phyloP scores from a whole-genome alignment of 1,140 invertebrate genomes.

The Rhagoletis pomonella region DNA sequence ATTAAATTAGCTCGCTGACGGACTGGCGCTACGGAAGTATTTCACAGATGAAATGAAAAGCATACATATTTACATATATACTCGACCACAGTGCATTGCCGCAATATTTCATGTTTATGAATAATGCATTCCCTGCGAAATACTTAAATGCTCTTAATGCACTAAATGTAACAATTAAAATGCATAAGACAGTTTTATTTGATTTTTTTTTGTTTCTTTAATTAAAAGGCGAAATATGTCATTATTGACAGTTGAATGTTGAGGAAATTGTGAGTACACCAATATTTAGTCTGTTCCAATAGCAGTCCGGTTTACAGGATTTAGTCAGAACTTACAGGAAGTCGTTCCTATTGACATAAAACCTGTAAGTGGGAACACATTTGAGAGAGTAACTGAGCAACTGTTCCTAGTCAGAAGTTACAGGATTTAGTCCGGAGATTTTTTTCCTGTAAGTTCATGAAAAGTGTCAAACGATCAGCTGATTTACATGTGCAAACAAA shows the following conservation, averaged over 20 bases:
- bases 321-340: too few species aligned
- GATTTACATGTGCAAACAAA: too few species aligned
- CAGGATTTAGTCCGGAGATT: too few species aligned
- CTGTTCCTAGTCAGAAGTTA: too few species aligned
- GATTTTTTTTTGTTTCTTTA: neutral
- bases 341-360: too few species aligned
- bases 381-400: too few species aligned
- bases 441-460: too few species aligned
- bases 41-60: neutral
- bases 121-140: constrained; percentile 23
- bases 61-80: neutral
- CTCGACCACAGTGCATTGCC: neutral
- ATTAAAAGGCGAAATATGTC: constrained; percentile 27
- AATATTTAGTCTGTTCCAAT: too few species aligned
- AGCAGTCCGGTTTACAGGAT: too few species aligned
- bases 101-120: constrained; percentile 46
- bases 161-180: constrained; percentile 34
- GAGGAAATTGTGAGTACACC: neutral
- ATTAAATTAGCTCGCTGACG: neutral
- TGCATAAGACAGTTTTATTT: neutral
- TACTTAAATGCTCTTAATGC: constrained; percentile 29
- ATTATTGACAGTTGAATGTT: constrained; percentile 6
- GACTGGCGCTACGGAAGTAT: constrained; percentile 48
- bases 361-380: too few species aligned
- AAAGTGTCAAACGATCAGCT: too few species aligned